Conservation (phyloP, 1,140 invertebrate genomes). For the Lethocerus indicus region DNA sequence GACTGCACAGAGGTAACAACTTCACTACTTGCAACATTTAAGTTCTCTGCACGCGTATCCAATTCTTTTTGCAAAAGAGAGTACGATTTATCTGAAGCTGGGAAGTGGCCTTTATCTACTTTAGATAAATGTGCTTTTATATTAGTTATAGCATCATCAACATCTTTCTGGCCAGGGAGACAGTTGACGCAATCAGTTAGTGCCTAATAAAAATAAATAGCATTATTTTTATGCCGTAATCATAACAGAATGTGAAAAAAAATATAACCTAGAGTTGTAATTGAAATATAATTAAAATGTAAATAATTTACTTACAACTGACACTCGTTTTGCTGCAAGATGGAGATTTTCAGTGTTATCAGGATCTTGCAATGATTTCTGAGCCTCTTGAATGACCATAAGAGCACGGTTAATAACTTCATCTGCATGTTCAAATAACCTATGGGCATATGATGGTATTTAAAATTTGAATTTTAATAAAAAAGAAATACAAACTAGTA, state of each 20-base stretch:
- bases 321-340: constrained; percentile 44
- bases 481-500: neutral
- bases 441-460: neutral
- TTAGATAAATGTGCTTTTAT: constrained; percentile 60
- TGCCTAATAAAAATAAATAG: constrained; percentile 21
- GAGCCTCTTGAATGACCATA: constrained; percentile 60
- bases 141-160: constrained; percentile 67
- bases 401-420: constrained; percentile 64
- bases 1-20: constrained; percentile 52
- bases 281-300: neutral
- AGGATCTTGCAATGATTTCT: constrained; percentile 37
- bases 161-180: constrained; percentile 75
- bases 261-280: neutral
- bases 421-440: constrained; percentile 36
- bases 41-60: constrained; percentile 56
- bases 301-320: constrained; percentile 19
- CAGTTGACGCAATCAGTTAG: constrained; percentile 54
- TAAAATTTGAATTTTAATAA: neutral
- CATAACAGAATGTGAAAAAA: neutral
- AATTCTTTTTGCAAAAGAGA: constrained; percentile 73
- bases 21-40: constrained; percentile 67
- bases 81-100: constrained; percentile 51
- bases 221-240: neutral
- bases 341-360: constrained; percentile 39
- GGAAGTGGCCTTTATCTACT: constrained; percentile 53